A percentile compares a stretch with the other conserved stretches of the same genome.
These are phyloP conservation scores for Sorex fumeus DNA, from an alignment of 2,113 vertebrate genomes.

Conservation along the genomic window DNA sequence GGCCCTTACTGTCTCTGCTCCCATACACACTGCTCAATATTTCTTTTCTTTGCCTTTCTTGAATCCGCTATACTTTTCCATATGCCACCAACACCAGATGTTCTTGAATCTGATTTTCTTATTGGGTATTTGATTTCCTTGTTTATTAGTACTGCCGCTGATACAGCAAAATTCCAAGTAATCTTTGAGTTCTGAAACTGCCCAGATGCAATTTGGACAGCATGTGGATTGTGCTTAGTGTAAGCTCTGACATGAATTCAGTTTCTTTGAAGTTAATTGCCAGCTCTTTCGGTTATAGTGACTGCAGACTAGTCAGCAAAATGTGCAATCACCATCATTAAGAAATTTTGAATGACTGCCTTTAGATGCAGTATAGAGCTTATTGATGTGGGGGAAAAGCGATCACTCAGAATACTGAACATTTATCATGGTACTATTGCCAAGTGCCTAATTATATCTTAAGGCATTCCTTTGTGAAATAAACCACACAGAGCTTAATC, in stretches of 20 bases:
- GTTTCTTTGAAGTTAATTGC: constrained; percentile 76
- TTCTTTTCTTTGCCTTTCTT: background rate
- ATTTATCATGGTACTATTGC: constrained; percentile 15
- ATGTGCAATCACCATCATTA: constrained; percentile 73
- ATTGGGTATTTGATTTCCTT: constrained; percentile 49
- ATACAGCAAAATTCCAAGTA: constrained; percentile 57
- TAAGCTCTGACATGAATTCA: constrained; percentile 57
- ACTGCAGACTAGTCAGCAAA: constrained; percentile 61
- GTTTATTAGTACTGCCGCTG: constrained; percentile 64
- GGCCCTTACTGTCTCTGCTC: background rate
- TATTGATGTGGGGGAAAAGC: constrained; percentile 34
- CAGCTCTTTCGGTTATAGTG: constrained; percentile 25
- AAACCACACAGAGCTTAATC: background rate
- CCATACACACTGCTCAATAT: fast-evolving
- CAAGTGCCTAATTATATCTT: constrained; percentile 73
- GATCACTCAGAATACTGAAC: constrained; percentile 54
- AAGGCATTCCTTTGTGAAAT: constrained; percentile 33
- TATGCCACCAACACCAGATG: constrained; percentile 37
- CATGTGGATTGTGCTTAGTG: background rate
- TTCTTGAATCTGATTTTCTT: constrained; percentile 57
- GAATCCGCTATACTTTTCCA: background rate
- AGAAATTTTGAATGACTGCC: constrained; percentile 63
- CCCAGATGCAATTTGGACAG: constrained; percentile 48
- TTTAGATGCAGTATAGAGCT: constrained; percentile 52
- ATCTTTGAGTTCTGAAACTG: constrained; percentile 64